These are phyloP conservation scores for Notiomystis cincta DNA, from an alignment of 2,113 vertebrate species.

Conservation along the genomic window DNA sequence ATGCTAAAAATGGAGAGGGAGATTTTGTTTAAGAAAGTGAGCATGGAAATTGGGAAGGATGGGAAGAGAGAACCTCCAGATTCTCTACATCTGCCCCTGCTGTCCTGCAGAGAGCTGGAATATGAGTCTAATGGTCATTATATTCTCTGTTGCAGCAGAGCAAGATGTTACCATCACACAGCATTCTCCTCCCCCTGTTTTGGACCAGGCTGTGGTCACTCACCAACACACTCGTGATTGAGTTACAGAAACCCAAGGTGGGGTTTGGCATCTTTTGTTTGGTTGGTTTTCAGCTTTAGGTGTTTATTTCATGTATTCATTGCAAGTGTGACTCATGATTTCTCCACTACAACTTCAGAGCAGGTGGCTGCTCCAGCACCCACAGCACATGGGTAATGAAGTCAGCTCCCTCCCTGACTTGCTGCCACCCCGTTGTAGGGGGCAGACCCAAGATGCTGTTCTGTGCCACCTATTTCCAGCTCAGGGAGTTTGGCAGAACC, in stretches of 20 bases:
- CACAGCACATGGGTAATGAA: not conserved
- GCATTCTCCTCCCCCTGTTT: not conserved
- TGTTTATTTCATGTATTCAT: not conserved
- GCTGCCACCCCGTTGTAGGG: not conserved
- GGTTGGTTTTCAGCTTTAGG: accelerated
- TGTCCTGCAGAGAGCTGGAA: not conserved
- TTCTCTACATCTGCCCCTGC: not conserved
- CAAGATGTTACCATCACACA: not conserved
- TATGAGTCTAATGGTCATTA: not conserved
- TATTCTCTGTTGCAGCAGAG: not conserved
- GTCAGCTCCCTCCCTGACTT: not conserved
- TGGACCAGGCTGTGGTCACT: not conserved
- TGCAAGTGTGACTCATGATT: not conserved
- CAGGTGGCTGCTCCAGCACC: not conserved
- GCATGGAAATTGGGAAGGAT: not conserved
- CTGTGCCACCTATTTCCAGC: not conserved
- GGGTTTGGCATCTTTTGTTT: not conserved
- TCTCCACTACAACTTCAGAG: not conserved
- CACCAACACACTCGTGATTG: not conserved
- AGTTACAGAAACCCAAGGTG: not conserved
- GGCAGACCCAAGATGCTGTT: not conserved
- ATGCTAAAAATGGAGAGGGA: not conserved
- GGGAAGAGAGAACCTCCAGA: not conserved
- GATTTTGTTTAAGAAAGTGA: not conserved
- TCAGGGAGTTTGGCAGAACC: not conserved